Conservation (phyloP, 2,113 vertebrate species). For the Helogale parvula region DNA sequence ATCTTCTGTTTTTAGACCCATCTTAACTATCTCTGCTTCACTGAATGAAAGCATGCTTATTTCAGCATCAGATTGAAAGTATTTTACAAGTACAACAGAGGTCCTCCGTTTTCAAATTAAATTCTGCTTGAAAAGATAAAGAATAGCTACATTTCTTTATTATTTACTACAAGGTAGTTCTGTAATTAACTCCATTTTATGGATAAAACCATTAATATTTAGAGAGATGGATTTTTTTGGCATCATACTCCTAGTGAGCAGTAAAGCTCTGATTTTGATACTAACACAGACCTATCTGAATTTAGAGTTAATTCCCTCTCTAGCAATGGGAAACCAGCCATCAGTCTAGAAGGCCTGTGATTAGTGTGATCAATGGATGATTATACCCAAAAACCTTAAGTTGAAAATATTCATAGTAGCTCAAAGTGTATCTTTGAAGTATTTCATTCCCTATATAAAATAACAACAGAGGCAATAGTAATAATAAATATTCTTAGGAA, state of each 20-base stretch:
- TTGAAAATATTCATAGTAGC: not conserved
- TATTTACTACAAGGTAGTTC: not conserved
- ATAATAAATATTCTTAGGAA: not conserved
- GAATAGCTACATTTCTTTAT: not conserved
- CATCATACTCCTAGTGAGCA: not conserved
- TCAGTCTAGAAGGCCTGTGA: not conserved
- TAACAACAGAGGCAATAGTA: not conserved
- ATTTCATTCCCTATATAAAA: not conserved
- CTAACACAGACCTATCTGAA: not conserved
- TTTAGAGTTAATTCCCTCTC: not conserved
- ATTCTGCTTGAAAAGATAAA: slow-evolving; percentile 48
- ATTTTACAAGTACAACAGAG: not conserved
- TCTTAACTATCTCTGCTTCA: not conserved
- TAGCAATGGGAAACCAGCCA: not conserved
- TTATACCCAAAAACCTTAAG: not conserved
- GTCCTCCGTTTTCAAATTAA: not conserved
- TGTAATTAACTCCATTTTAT: not conserved
- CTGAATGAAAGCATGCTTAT: not conserved
- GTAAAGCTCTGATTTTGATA: not conserved
- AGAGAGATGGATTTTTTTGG: not conserved
- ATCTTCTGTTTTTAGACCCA: not conserved
- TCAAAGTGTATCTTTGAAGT: not conserved
- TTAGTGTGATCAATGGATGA: not conserved
- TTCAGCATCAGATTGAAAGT: slow-evolving; percentile 10
- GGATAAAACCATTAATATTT: not conserved